phyloP scores from a whole-genome alignment of 2,113 vertebrate species.

The Terrapene triunguis region DNA sequence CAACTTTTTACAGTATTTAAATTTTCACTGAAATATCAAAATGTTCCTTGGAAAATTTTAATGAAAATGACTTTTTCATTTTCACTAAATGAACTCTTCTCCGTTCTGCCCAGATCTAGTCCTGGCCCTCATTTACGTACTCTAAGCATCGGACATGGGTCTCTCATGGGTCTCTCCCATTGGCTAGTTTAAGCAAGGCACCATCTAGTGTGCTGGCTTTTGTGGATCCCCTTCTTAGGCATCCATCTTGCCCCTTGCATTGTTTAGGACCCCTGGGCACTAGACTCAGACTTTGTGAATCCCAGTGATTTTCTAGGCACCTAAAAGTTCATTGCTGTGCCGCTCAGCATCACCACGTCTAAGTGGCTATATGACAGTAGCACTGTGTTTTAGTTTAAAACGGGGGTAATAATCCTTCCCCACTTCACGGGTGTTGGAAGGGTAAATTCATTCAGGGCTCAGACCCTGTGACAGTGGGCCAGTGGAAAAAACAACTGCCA shows the following conservation, averaged over 20 bases:
- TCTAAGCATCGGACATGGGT: background rate
- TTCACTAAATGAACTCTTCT: background rate
- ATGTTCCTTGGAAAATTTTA: background rate
- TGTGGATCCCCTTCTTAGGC: too few relatives aligned
- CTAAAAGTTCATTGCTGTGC: background rate
- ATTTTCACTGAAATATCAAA: background rate
- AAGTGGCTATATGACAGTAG: background rate
- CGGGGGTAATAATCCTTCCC: background rate
- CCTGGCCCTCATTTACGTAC: background rate
- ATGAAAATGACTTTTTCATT: background rate
- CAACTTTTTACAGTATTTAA: background rate
- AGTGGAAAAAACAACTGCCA: background rate
- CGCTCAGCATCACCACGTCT: too few relatives aligned
- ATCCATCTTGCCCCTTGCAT: too few relatives aligned
- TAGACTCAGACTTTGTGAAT: background rate
- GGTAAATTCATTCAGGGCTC: background rate
- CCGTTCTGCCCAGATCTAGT: background rate
- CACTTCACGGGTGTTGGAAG: background rate
- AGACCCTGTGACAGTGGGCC: background rate
- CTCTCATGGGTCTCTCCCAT: too few relatives aligned
- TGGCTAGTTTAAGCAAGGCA: too few relatives aligned
- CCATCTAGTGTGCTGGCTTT: too few relatives aligned
- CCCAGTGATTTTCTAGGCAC: background rate
- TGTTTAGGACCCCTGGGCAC: background rate
- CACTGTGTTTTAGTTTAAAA: background rate